These are phyloP conservation scores for Pogonocherus hispidulus DNA, from an alignment of 2,888 invertebrate species.

Conservation along the genomic window DNA sequence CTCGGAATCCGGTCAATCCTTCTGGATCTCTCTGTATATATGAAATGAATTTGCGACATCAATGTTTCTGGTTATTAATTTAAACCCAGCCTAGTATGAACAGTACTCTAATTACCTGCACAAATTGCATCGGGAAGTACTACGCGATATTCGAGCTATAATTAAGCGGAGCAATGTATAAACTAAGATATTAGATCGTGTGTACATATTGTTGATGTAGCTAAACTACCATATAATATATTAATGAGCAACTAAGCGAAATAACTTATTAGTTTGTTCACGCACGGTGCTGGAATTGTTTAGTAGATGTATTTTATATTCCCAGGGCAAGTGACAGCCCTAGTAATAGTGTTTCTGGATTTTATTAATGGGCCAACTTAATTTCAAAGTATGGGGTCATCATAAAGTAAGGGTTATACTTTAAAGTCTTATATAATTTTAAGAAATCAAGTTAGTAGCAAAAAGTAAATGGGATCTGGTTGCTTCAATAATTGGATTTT, in stretches of 20 bases:
- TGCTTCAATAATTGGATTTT: no score
- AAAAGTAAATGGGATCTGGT: no score
- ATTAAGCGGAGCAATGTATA: conserved; percentile 25
- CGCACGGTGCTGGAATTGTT: conserved; percentile 8
- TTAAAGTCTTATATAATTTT: no score
- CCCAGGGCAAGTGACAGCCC: neutral
- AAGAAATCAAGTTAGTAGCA: no score
- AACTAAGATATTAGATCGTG: conserved; percentile 23
- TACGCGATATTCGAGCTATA: conserved; percentile 10
- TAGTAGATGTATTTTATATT: conserved; percentile 5
- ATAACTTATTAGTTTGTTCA: conserved; percentile 2
- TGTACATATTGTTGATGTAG: conserved; percentile 11
- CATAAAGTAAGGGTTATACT: no score
- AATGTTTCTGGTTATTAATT: conserved; percentile 9
- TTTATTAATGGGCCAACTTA: neutral
- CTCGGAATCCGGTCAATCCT: no score
- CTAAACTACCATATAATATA: conserved; percentile 18
- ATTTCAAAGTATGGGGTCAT: neutral
- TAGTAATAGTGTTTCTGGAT: conserved; percentile 1
- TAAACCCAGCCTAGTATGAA: neutral
- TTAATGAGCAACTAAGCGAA: conserved; percentile 1
- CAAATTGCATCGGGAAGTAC: conserved; percentile 19
- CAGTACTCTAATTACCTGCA: conserved; percentile 17
- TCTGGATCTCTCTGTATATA: no score
- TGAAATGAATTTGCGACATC: neutral